Base-by-base conservation (phyloP, 2,888 invertebrate species). In the Chesias legatella region DNA sequence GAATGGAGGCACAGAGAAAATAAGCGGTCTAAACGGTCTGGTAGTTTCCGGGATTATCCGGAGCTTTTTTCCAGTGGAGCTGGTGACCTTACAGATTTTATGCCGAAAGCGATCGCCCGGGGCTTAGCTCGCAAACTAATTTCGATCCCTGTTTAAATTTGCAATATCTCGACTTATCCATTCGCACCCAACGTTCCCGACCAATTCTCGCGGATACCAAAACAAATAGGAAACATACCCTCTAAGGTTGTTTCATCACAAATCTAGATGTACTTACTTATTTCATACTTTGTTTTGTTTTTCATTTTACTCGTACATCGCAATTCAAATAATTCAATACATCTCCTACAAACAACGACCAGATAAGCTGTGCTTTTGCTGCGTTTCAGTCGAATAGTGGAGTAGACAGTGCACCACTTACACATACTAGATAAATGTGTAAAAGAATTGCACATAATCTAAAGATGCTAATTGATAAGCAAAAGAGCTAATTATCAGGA, bases 401-500 rank as follows among this genome's bases (percentile, higher is more conserved):
- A n/a, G n/a, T n/a, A n/a, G n/a, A n/a, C n/a, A n/a, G n/a, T n/a
- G n/a, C n/a, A n/a, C n/a, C n/a, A n/a, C n/a, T n/a, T n/a, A n/a
- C n/a, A n/a, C n/a, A n/a, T n/a, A n/a, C n/a, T n/a, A n/a, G n/a
- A n/a, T n/a, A n/a, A n/a, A n/a, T n/a, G n/a, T n/a, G n/a, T n/a
- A 60, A 58, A 52, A 48, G 51, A 58, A 52, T 61, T 54, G 56
- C 43, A 52, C 48, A 33, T 50, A 44, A 52, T 52, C 51, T 58
- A 53, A n/a, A n/a, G 57, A 60, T 52, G 48, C 59, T 69, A 68
- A 69, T 63, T 58, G 51, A 63, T 67, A 61, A 63, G 59, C 65
- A 69, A 67, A 67, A 71, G 63, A 69, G 59, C 59, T 69, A 74
- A 69, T 75, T 73, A 80, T 78, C 73, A 64, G 67, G 60, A 70